These are phyloP conservation scores for Saxicola maurus DNA, from an alignment of 2,797 vertebrate genomes.

Conservation along the genomic window DNA sequence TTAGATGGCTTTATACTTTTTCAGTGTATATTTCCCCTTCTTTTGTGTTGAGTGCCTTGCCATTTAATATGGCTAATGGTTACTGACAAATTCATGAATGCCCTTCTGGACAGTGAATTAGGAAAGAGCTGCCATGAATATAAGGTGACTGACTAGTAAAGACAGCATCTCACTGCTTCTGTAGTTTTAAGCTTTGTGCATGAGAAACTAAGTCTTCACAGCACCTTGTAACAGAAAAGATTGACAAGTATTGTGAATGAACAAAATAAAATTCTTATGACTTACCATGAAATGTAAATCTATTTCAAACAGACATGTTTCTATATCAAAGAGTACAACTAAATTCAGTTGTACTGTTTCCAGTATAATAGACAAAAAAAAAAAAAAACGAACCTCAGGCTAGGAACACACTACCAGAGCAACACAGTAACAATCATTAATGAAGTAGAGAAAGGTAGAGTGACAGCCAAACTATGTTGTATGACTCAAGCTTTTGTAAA, in stretches of 20 bases:
- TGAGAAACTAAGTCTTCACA: neutral
- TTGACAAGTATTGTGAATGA: neutral
- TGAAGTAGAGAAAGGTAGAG: neutral
- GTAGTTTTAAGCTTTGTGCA: neutral
- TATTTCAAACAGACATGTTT: neutral
- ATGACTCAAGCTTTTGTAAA: neutral
- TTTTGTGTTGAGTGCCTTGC: neutral
- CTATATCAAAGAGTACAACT: neutral
- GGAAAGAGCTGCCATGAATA: neutral
- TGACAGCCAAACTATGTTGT: neutral
- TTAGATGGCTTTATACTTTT: neutral
- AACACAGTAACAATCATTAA: neutral
- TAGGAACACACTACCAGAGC: neutral
- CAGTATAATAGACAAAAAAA: neutral
- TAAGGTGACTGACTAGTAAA: neutral
- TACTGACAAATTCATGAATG: rapidly evolving
- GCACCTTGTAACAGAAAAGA: neutral
- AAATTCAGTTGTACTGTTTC: neutral
- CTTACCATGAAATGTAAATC: neutral
- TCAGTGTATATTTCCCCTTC: neutral
- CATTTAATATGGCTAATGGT: neutral
- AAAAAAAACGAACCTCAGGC: neutral
- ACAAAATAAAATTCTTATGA: neutral
- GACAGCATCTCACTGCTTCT: neutral
- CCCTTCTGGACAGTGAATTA: neutral